These are phyloP conservation scores for Bryconaethiops microstoma DNA, from an alignment of 2,797 vertebrate species.

Conservation along the genomic window DNA sequence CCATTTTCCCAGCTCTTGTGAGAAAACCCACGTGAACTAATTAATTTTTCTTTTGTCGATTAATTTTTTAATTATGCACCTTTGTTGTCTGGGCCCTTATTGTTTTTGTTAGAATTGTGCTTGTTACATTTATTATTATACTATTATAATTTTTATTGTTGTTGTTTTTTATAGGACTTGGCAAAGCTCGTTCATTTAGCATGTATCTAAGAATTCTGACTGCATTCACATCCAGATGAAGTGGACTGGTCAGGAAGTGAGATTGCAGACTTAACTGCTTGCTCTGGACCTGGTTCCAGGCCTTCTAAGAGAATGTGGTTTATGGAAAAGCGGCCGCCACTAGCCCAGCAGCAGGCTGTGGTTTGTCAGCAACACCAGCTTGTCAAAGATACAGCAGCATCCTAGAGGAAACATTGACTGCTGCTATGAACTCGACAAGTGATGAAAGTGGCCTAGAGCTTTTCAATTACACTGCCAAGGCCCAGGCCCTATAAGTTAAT, in stretches of 20 bases:
- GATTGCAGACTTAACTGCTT: constrained; percentile 56
- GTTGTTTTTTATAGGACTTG: no score
- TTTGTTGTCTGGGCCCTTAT: no score
- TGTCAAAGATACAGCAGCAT: constrained; percentile 86
- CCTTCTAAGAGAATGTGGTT: constrained; percentile 66
- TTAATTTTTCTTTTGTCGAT: no score
- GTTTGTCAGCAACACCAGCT: constrained; percentile 86
- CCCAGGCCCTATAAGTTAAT: constrained; percentile 89
- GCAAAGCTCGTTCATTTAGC: no score
- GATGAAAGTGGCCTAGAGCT: constrained; percentile 94
- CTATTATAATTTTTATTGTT: no score
- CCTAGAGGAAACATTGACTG: constrained; percentile 90
- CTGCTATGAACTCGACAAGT: constrained; percentile 89
- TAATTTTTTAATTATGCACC: no score
- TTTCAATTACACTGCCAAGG: constrained; percentile 88
- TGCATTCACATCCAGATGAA: neutral
- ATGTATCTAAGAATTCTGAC: no score
- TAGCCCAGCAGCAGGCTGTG: constrained; percentile 78
- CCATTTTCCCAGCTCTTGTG: constrained; percentile 16
- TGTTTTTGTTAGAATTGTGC: no score
- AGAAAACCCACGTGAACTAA: neutral
- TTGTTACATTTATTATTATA: no score
- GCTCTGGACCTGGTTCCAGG: constrained; percentile 32
- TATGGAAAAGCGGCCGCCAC: constrained; percentile 75
- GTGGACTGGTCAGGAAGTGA: constrained; percentile 29